These are phyloP conservation scores for Channa maculata DNA, from an alignment of 2,113 vertebrate species.

Conservation along the genomic window DNA sequence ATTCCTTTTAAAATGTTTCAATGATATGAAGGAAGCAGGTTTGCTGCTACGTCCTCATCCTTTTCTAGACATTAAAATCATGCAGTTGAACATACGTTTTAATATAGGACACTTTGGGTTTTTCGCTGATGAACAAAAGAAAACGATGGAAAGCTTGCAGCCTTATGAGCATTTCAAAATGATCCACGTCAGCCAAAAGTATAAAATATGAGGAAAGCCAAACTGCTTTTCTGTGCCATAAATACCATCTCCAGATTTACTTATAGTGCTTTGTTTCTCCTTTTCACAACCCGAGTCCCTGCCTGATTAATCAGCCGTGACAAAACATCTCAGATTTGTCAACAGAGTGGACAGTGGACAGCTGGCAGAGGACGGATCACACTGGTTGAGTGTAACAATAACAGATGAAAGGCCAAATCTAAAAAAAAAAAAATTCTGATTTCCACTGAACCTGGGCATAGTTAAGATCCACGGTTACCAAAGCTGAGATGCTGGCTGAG, in stretches of 20 bases:
- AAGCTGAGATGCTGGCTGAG: not conserved
- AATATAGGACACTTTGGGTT: too few relatives aligned
- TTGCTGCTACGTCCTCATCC: too few relatives aligned
- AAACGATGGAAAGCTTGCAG: not conserved
- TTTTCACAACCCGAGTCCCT: constrained; percentile 1
- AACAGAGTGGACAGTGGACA: not conserved
- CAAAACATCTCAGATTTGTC: constrained; percentile 9
- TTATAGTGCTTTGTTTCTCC: not conserved
- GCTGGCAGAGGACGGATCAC: constrained; percentile 2
- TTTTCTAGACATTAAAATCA: too few relatives aligned
- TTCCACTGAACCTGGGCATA: too few relatives aligned
- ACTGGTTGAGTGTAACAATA: not conserved
- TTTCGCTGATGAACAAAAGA: not conserved
- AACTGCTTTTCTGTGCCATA: too few relatives aligned
- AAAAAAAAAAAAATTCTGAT: too few relatives aligned
- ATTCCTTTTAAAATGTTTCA: not conserved
- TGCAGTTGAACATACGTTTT: too few relatives aligned
- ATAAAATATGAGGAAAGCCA: too few relatives aligned
- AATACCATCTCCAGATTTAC: not conserved
- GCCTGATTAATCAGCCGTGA: constrained; percentile 18
- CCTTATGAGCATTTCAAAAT: too few relatives aligned
- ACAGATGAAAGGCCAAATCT: not conserved
- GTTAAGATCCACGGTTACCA: not conserved
- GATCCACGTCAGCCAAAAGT: too few relatives aligned
- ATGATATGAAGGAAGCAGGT: too few relatives aligned